Evolutionary conservation across 2,113 vertebrate genomes (phyloP).

Genomic region (Elgaria multicarinata): DNA sequence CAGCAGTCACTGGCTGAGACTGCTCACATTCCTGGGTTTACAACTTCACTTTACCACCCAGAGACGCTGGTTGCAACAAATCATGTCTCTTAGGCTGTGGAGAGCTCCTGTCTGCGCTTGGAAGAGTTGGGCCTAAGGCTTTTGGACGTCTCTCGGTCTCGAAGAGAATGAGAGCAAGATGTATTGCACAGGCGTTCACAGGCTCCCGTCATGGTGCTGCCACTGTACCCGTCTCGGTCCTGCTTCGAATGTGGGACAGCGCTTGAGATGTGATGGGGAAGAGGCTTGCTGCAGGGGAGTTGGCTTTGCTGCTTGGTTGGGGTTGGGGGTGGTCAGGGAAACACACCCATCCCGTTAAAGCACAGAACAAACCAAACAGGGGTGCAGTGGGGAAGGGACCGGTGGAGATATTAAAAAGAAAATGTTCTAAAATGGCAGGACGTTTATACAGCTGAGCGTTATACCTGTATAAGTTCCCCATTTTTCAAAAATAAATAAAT

Average conservation of each 20-base stretch:
- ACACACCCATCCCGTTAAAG: background rate
- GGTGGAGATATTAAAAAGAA: background rate
- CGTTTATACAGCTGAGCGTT: background rate
- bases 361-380: background rate
- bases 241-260: background rate
- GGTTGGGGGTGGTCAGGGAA: background rate
- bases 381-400: background rate
- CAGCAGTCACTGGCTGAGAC: constrained; percentile 12
- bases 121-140: background rate
- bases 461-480: background rate
- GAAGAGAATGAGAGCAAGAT: background rate
- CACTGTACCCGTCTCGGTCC: background rate
- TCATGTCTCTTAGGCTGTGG: background rate
- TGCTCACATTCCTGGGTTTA: constrained; percentile 33
- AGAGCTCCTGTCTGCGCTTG: background rate
- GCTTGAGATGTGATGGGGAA: background rate
- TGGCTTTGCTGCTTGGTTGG: background rate
- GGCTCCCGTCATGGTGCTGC: background rate
- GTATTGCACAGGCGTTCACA: background rate
- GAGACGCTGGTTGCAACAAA: constrained; percentile 6
- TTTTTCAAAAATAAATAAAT: background rate
- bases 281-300: background rate
- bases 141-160: accelerated
- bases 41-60: constrained; percentile 28
- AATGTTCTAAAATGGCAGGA: background rate